Evolutionary conservation across 2,113 vertebrate species (phyloP).

Genomic region (Turnix velox): DNA sequence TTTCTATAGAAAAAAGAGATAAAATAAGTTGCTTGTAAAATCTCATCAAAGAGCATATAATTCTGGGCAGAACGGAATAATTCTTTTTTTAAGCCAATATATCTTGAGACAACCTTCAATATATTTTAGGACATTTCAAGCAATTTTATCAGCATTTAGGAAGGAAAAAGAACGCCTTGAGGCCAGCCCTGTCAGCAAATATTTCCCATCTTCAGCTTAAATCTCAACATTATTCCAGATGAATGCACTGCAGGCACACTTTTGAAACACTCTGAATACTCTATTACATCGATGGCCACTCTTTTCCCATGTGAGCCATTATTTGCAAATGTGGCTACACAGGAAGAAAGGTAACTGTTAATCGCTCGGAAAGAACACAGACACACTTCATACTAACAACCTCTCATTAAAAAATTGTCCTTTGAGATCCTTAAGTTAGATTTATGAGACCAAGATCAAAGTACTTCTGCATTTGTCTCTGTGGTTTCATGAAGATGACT

Average conservation of each 20-base stretch:
- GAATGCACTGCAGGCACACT: not conserved
- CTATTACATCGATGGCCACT: not conserved
- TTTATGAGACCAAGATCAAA: not conserved
- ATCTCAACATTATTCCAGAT: conserved; percentile 21
- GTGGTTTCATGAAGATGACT: not conserved
- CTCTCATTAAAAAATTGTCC: not conserved
- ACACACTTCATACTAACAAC: not conserved
- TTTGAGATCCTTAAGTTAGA: not conserved
- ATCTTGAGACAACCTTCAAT: not conserved
- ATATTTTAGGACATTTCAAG: not conserved
- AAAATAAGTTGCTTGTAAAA: not conserved
- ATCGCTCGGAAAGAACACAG: not conserved
- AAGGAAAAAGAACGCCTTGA: not conserved
- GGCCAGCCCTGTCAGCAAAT: conserved; percentile 7
- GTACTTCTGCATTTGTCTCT: not conserved
- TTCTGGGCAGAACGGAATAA: not conserved
- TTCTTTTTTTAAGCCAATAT: not conserved
- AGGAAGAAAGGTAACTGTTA: not conserved
- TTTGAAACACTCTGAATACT: not conserved
- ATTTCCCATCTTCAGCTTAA: conserved; percentile 24
- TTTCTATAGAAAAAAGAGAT: not conserved
- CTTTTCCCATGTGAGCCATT: not conserved
- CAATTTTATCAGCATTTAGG: conserved; percentile 11
- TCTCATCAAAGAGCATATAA: not conserved
- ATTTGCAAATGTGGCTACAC: not conserved